Base-by-base conservation (phyloP, 2,888 invertebrate genomes). In the Aspidapion aeneum region DNA sequence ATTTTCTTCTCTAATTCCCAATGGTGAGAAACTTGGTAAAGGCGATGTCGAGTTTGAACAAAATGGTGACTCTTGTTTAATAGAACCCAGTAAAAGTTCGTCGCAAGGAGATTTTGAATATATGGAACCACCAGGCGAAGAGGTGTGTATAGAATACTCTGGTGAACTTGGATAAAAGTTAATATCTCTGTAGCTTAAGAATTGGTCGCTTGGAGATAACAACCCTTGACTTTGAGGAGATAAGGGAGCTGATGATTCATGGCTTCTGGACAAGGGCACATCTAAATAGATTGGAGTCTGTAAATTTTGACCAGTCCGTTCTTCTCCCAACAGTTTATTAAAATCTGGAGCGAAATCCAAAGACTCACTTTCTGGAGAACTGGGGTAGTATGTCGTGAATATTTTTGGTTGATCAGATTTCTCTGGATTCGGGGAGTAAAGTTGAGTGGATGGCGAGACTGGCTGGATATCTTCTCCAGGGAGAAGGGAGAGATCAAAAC, bases 401-500 rank as follows among this genome's bases (percentile, higher is more conserved):
- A 79, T 76, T 71, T 79, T 79, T 7, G 77, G 75, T 62, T 78
- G 72, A 5, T 55, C 20, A 63, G 66, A 74, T 56, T 65, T 65
- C 2, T 62, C 60, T 78, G 83, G 66, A 50, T 72, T 71, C 66
- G 73, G 71, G 52, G 76, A 73, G 72, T 78, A 78, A 60, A 77
- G 71, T 58, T 73, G 73, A 18, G 75, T 73, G 21, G 84, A 82
- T 19, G 85, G 84, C 49, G 85, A 86, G 21, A 81, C 78, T 67
- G 86, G 84, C 61, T 84, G 84, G 35, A 35, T 3, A 64, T 86
- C 84, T 20, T 75, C 78, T 49, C 85, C 84, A 71, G 90, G 89
- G 74, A 93, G 84, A 61, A 93, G 84, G 18, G 91, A 90, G 70
- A 90, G 78, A 78, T 90, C 89, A 78, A 90, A 89, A 70, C 84